phyloP scores from a whole-genome alignment of 2,113 vertebrate genomes.

The Pardalotus punctatus region DNA sequence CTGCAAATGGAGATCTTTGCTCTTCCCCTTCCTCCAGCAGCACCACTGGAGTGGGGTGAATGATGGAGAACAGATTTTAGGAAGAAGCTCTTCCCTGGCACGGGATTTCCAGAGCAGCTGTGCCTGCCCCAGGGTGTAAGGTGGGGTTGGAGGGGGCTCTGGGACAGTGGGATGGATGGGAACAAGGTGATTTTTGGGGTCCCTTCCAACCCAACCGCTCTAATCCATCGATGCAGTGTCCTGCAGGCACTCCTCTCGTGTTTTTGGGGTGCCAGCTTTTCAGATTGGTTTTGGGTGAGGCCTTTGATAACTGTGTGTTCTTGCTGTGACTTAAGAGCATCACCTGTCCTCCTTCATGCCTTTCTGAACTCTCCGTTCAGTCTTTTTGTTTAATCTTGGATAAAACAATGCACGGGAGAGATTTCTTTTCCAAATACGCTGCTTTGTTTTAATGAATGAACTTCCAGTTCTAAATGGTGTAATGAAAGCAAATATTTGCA shows the following conservation, averaged over 20 bases:
- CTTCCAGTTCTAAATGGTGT: neutral
- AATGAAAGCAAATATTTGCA: neutral
- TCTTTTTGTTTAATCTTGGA: neutral
- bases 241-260: neutral
- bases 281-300: neutral
- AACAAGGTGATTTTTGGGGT: neutral
- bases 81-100: neutral
- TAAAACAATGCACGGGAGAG: neutral
- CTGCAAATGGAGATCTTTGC: neutral
- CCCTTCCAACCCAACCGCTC: neutral
- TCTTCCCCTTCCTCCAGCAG: neutral
- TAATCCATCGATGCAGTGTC: neutral
- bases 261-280: neutral
- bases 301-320: neutral
- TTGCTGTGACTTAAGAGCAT: neutral
- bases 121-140: too few relatives aligned
- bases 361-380: neutral
- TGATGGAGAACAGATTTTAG: neutral
- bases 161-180: neutral
- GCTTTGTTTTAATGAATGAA: neutral
- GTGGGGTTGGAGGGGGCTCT: rapidly evolving
- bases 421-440: neutral
- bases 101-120: neutral
- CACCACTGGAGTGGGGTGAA: neutral
- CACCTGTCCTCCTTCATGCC: neutral